phyloP scores from a whole-genome alignment of 2,888 invertebrate species.

The Drosophila engyochracea region DNA sequence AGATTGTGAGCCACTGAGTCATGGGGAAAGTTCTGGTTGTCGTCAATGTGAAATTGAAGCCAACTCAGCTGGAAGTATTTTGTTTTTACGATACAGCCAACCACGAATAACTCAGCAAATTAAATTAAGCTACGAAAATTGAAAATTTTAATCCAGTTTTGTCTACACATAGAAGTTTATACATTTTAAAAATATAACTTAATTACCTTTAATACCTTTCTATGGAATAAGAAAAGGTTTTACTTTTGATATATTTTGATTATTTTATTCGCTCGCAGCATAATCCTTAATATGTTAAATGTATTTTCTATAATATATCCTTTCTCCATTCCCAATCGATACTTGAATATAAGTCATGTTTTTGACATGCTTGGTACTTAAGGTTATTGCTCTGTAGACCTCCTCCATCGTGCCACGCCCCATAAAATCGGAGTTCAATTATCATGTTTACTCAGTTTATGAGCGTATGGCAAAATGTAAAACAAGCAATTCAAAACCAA shows the following conservation, averaged over 20 bases:
- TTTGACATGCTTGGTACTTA: conserved; percentile 19
- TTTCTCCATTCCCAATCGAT: neutral
- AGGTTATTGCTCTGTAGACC: neutral
- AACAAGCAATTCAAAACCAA: conserved; percentile 46
- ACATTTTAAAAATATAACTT: neutral
- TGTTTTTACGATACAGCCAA: neutral
- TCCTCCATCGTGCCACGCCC: conserved; percentile 34
- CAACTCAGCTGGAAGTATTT: neutral
- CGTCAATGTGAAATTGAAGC: neutral
- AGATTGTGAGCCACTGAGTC: conserved; percentile 21
- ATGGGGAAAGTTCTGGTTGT: conserved; percentile 28
- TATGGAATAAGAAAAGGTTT: neutral
- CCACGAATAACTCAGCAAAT: neutral
- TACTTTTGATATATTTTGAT: neutral
- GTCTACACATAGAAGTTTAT: neutral
- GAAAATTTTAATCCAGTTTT: neutral
- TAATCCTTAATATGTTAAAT: neutral
- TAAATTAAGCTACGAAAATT: neutral
- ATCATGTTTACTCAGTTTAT: conserved; percentile 70
- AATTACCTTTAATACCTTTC: neutral
- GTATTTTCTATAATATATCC: neutral
- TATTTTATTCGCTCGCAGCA: neutral
- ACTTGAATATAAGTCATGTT: conserved; percentile 1
- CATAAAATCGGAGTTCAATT: conserved; percentile 62
- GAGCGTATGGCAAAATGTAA: conserved; percentile 55